Conservation (phyloP, 2,797 vertebrate genomes). For the Manis javanica region DNA sequence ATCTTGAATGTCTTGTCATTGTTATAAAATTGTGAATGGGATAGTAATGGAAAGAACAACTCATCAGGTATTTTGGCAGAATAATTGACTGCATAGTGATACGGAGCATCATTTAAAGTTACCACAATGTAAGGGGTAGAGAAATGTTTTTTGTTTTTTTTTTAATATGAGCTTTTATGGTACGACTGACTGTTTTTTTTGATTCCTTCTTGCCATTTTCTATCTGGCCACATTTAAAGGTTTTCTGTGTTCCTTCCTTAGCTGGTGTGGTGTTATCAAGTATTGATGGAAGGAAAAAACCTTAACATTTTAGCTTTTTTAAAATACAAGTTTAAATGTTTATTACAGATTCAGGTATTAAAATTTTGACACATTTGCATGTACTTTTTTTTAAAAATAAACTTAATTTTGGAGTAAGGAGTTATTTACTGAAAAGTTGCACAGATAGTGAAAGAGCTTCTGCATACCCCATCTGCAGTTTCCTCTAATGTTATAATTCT, state of each 20-base stretch:
- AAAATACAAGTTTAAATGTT: neutral
- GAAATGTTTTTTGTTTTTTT: neutral
- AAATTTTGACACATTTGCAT: slow-evolving; percentile 30
- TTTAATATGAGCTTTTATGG: neutral
- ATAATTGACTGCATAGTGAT: neutral
- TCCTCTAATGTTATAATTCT: neutral
- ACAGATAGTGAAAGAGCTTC: neutral
- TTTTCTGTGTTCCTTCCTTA: slow-evolving; percentile 4
- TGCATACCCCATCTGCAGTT: neutral
- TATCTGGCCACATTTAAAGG: neutral
- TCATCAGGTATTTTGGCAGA: neutral
- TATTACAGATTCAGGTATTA: neutral
- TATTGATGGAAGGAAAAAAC: neutral
- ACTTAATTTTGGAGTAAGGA: slow-evolving; percentile 10
- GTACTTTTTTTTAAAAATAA: neutral
- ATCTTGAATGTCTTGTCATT: neutral
- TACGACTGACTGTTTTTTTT: neutral
- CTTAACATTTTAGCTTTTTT: slow-evolving; percentile 25
- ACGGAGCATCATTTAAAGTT: slow-evolving; percentile 3
- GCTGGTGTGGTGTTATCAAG: neutral
- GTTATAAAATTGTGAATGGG: neutral
- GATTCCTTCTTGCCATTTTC: slow-evolving; percentile 25
- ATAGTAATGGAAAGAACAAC: neutral
- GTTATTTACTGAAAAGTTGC: neutral
- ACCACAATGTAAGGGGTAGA: neutral